Conservation (phyloP, 2,888 invertebrate genomes). For the Beris chalybata region DNA sequence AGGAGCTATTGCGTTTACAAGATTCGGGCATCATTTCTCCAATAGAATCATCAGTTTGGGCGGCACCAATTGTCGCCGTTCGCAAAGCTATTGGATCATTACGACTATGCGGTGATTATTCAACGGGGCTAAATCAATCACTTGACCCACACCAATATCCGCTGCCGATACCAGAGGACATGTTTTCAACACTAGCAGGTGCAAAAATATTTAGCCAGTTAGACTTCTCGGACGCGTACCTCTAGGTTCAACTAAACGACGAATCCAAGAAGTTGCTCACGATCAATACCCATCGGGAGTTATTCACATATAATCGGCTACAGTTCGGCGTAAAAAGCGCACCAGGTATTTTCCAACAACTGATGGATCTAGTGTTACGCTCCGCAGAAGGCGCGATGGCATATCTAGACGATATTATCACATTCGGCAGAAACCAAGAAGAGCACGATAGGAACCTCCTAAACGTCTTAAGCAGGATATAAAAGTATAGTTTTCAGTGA, state of each 20-base stretch:
- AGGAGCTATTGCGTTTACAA: background rate
- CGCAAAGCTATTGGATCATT: slow-evolving; percentile 38
- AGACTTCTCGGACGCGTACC: background rate
- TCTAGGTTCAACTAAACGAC: background rate
- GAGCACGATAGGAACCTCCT: no score
- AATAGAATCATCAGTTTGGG: slow-evolving; percentile 28
- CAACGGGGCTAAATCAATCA: slow-evolving; percentile 40
- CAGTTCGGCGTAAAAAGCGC: background rate
- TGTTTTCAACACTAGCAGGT: background rate
- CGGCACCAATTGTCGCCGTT: slow-evolving; percentile 40
- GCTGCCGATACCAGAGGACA: slow-evolving; percentile 27
- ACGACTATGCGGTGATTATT: slow-evolving; percentile 41
- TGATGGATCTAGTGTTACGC: background rate
- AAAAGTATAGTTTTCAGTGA: no score
- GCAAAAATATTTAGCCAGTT: background rate
- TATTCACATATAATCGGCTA: slow-evolving; percentile 37
- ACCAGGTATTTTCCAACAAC: background rate
- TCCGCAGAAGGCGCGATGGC: background rate
- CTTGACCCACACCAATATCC: slow-evolving; percentile 40
- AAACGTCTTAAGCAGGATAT: background rate
- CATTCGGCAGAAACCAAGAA: no score
- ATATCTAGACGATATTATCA: background rate
- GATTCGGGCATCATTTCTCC: background rate
- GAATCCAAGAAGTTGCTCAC: slow-evolving; percentile 36
- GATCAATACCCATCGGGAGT: background rate